Evolutionary conservation across 2,113 vertebrate species (phyloP), one percentile per base, ranked within the genome.

Genomic region (Scomber japonicus): DNA sequence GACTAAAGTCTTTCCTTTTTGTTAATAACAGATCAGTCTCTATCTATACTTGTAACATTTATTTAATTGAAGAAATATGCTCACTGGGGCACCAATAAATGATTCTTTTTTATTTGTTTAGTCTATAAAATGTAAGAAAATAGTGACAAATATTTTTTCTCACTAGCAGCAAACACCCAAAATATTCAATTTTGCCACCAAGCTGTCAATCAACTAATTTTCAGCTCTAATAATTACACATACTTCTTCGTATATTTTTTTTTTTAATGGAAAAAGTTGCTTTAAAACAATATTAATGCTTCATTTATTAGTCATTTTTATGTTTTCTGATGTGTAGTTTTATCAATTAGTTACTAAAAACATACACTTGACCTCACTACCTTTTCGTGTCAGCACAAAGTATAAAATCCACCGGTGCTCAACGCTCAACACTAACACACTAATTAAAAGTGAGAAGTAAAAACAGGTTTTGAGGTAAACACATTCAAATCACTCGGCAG

Each of bases 391-490:
- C 11, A 54, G 54, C 45, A 40, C 14, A 17, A 60, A 49, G 35
- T 53, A n/a, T n/a, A 24, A 9, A 27, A 27, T 27, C 24, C n/a
- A 56, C 12, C 2, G 1, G 44, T 55, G 45, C 17, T 54, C 5
- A 3, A 5, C 45, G 17, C 54, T 50, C 40, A 12, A 21, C 19
- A n/a, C 46, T 57, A 27, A 27, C 24, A 27, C 24, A 4, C 60
- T 65, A 59, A 80, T 74, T 74, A 55, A 61, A 77, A 68, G 31
- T 59, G 55, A 31, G 72, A 72, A 73, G 50, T 72, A 10, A 68
- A 27, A 75, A 64, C 30, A 17, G 53, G 27, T 72, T 66, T 56
- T 45, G 24, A 64, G 60, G 65, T 78, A 75, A 71, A 50, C n/a
- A 19, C 24, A 62, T 59, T 30, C 30, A 31, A 57, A 21, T 64